Conservation (phyloP, 2,888 invertebrate species). For the Synergus japonicus region DNA sequence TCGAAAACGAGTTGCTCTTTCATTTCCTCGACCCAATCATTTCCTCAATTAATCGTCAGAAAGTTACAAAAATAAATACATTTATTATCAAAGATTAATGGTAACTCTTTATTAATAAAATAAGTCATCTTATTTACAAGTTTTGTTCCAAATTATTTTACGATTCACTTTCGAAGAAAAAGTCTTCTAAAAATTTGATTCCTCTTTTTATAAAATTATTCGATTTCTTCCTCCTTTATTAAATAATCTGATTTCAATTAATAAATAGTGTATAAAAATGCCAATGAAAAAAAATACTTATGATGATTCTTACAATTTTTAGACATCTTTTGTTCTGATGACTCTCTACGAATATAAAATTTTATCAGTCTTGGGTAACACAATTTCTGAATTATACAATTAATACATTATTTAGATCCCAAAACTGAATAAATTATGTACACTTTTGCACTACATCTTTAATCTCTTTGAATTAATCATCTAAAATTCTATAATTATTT, state of each 20-base stretch:
- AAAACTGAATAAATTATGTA: constrained; percentile 23
- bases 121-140: constrained; percentile 34
- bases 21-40: background rate
- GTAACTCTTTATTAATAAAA: constrained; percentile 26
- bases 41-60: background rate
- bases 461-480: background rate
- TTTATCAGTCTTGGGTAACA: constrained; percentile 36
- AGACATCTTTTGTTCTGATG: background rate
- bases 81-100: constrained; percentile 20
- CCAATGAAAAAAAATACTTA: background rate
- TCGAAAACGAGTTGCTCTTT: constrained; percentile 2
- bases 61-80: background rate
- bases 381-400: constrained; percentile 46
- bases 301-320: background rate
- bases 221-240: background rate
- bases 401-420: background rate
- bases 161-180: background rate
- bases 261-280: background rate
- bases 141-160: background rate
- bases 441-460: background rate
- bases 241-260: background rate
- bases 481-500: background rate
- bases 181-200: background rate
- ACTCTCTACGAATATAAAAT: constrained; percentile 46
- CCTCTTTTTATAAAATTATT: background rate